Evolutionary conservation across 2,888 invertebrate species (phyloP).

Genomic region (Drosophila rubida): DNA sequence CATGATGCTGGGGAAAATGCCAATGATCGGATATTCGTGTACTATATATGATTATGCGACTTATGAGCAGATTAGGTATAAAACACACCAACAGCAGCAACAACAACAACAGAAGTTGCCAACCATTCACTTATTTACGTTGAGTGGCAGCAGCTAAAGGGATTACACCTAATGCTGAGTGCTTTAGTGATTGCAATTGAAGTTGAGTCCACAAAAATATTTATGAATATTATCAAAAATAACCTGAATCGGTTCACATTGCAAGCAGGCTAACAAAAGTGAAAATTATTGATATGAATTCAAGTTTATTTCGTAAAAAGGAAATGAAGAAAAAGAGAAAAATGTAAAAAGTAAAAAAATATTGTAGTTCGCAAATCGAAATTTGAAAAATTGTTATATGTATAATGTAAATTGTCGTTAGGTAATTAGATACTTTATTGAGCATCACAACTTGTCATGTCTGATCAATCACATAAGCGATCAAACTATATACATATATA

Average conservation of each 20-base stretch:
- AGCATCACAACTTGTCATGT: constrained; percentile 19
- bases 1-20: constrained; percentile 28
- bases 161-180: constrained; percentile 18
- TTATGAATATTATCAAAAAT: neutral
- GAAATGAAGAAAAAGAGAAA: no score
- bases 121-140: neutral
- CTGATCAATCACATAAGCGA: constrained; percentile 17
- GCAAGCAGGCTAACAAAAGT: no score
- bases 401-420: neutral
- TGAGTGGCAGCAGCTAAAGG: constrained; percentile 8
- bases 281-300: no score
- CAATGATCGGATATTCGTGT: constrained; percentile 41
- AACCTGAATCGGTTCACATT: neutral
- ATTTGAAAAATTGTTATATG: no score
- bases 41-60: constrained; percentile 10
- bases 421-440: neutral
- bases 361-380: no score
- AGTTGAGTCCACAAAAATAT: neutral
- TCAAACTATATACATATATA: constrained; percentile 1
- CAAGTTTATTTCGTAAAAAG: no score
- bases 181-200: neutral
- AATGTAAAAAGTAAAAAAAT: no score
- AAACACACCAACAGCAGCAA: constrained; percentile 2
- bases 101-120: constrained; percentile 14
- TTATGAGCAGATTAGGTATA: constrained; percentile 40